These are phyloP conservation scores for Boloria euphrosyne DNA, from an alignment of 2,888 invertebrate species.

Conservation along the genomic window DNA sequence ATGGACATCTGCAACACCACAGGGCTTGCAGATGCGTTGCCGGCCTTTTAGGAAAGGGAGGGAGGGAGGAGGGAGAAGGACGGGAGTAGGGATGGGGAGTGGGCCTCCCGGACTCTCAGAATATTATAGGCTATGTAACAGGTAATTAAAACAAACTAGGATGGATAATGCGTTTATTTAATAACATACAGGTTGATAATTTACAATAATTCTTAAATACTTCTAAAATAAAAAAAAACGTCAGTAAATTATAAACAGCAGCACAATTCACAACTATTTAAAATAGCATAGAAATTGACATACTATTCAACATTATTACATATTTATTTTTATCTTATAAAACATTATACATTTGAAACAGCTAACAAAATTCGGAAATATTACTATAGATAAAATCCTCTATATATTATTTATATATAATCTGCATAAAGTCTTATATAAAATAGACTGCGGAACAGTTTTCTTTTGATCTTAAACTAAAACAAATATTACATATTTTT, in stretches of 20 bases:
- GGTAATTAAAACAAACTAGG: background rate
- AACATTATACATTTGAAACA: background rate
- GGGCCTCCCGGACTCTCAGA: no score
- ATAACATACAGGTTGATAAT: slow-evolving; percentile 39
- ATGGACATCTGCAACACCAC: no score
- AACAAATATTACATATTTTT: slow-evolving; percentile 19
- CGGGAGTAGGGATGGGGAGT: no score
- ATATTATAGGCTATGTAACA: no score
- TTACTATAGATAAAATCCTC: background rate
- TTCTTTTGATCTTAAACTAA: slow-evolving; percentile 14
- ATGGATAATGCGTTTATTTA: slow-evolving; percentile 46
- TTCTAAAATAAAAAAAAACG: slow-evolving; percentile 28
- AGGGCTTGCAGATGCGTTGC: no score
- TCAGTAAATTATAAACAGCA: slow-evolving; percentile 17
- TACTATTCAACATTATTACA: slow-evolving; percentile 7
- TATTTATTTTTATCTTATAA: background rate
- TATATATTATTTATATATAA: slow-evolving; percentile 15
- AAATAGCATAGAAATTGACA: slow-evolving; percentile 14
- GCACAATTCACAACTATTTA: background rate
- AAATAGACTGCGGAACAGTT: slow-evolving; percentile 33
- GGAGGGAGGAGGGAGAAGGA: no score
- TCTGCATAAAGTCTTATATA: slow-evolving; percentile 25
- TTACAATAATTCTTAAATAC: slow-evolving; percentile 40
- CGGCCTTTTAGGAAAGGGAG: no score
- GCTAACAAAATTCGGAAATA: slow-evolving; percentile 1